Base-by-base conservation (phyloP, 2,888 invertebrate genomes). In the Scaptomyza reducta region DNA sequence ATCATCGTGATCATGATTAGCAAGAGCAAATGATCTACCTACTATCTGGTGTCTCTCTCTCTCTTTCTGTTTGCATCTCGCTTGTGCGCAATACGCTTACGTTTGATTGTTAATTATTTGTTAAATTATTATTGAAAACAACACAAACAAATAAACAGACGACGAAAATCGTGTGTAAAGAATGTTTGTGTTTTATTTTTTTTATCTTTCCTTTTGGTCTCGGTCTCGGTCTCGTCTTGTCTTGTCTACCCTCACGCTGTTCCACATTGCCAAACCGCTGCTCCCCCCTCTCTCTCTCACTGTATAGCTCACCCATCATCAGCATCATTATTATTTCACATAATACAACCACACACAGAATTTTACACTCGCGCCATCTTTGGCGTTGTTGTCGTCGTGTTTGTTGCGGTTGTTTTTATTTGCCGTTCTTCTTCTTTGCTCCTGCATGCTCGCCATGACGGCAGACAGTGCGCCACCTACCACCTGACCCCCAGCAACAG, bases 71-170 rank as follows among this genome's bases (percentile, higher is more conserved):
- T 33, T n/a, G 9, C 38, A 11, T 38, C 65, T 62, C 54, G 45
- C 44, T 64, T 40, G 33, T 35, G 7, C 58, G 10, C 45, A 44
- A 22, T 14, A 4, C 9, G 42, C 45, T 42, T 57, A 41, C 70
- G 75, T 66, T 75, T 72, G 73, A 62, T 79, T 81, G 82, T 79
- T 87, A 85, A 84, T 87, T 84, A 77, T 87, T 87, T 87, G 54
- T 70, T 72, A 77, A 6, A 35, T n/a, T 81, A 84, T 79, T 75
- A 85, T 84, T 79, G 64, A 87, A 83, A 81, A 81, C 4, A 56
- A 68, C 68, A 73, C 73, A 79, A 67, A 54, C 70, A 71, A 75
- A 77, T 56, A 74, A 72, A 69, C 49, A 58, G 55, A 51, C 56
- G 45, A 56, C 72, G 55, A 79, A 64, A 77, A 70, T 74, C 80